Evolutionary conservation across 2,888 invertebrate genomes (phyloP).

Genomic region (Hypsopygia costalis): DNA sequence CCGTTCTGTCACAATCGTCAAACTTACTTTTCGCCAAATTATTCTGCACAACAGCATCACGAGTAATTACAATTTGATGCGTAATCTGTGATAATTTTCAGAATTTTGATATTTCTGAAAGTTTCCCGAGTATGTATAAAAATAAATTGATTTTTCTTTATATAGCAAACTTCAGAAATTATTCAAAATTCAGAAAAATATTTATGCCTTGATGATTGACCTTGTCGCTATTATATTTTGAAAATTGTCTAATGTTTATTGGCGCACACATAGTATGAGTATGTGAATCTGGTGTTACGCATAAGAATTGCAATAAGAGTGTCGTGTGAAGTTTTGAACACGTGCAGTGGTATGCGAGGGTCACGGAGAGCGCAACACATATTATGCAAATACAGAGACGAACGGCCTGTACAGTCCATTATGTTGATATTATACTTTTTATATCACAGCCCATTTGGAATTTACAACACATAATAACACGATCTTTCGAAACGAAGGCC

Average conservation of each 20-base stretch:
- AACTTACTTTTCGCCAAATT: too few species aligned
- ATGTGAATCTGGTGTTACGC: too few species aligned
- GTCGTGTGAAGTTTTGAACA: too few species aligned
- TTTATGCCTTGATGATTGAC: too few species aligned
- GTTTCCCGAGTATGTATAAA: conserved; percentile 43
- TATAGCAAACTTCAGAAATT: conserved; percentile 34
- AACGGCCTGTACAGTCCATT: conserved; percentile 86
- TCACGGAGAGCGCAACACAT: conserved; percentile 47
- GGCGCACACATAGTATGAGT: too few species aligned
- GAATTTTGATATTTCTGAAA: conserved; percentile 33
- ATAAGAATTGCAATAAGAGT: too few species aligned
- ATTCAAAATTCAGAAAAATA: conserved; percentile 22
- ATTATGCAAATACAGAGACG: conserved; percentile 75
- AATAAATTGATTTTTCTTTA: conserved; percentile 44
- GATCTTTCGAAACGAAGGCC: conserved; percentile 71
- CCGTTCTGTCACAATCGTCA: not conserved
- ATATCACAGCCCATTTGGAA: conserved; percentile 92
- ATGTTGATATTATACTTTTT: conserved; percentile 81
- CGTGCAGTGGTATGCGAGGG: conserved; percentile 13
- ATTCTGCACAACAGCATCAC: too few species aligned
- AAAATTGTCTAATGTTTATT: not conserved
- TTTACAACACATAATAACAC: conserved; percentile 81
- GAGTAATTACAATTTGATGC: not conserved
- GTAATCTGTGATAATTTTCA: not conserved
- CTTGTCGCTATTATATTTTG: conserved; percentile 9